These are phyloP conservation scores for Podocnemis expansa DNA, from an alignment of 2,113 vertebrate genomes.

Conservation along the genomic window DNA sequence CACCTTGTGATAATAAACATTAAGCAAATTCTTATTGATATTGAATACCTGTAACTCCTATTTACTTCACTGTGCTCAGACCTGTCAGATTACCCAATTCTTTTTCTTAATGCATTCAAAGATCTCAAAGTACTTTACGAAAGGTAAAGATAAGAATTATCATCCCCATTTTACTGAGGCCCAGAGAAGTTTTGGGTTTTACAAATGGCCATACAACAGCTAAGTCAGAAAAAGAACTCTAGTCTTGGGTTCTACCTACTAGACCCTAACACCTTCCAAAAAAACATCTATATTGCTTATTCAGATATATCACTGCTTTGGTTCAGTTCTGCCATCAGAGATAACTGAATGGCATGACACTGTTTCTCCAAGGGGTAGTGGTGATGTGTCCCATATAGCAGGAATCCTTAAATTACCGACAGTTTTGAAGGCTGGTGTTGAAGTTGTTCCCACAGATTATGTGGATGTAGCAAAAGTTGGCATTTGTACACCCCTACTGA, in stretches of 20 bases:
- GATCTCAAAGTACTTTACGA: not conserved
- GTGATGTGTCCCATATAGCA: not conserved
- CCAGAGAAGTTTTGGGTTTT: not conserved
- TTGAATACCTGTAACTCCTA: too few species aligned
- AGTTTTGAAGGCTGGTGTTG: not conserved
- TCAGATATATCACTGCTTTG: not conserved
- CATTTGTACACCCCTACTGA: not conserved
- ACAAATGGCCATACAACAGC: not conserved
- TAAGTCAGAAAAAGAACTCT: not conserved
- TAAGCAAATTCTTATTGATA: not conserved
- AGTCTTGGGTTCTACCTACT: not conserved
- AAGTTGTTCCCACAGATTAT: not conserved
- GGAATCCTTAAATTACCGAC: not conserved
- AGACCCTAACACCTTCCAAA: not conserved
- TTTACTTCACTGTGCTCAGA: fast-evolving
- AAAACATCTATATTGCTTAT: not conserved
- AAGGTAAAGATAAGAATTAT: not conserved
- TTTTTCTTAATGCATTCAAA: not conserved
- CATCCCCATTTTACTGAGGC: not conserved
- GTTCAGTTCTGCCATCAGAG: not conserved
- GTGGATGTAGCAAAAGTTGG: not conserved
- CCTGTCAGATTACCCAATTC: not conserved
- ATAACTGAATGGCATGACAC: not conserved
- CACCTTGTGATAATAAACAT: fast-evolving
- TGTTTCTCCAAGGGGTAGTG: not conserved